Conservation (phyloP, 2,888 invertebrate species). For the Bimastos eiseni region DNA sequence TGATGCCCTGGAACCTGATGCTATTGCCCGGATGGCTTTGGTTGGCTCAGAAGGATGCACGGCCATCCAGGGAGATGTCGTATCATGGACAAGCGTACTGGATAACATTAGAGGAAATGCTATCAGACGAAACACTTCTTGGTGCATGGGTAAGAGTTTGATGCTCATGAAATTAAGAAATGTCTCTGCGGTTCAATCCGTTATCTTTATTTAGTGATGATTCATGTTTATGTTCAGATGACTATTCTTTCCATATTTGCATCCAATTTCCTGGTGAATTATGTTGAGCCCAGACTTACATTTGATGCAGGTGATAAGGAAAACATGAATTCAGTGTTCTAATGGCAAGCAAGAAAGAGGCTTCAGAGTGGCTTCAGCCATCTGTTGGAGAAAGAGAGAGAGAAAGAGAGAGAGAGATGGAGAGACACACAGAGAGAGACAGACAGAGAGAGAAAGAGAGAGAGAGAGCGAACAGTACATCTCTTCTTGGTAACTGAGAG, state of each 20-base stretch:
- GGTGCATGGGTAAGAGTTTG: slow-evolving; percentile 20
- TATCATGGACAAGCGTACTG: slow-evolving; percentile 27
- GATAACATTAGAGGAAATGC: slow-evolving; percentile 23
- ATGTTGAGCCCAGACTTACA: too few relatives aligned
- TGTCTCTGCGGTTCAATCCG: neutral
- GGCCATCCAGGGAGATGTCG: neutral
- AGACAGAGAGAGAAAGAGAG: too few relatives aligned
- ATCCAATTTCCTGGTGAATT: neutral
- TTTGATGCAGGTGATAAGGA: too few relatives aligned
- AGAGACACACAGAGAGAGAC: too few relatives aligned
- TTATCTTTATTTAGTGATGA: neutral
- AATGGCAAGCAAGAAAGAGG: too few relatives aligned
- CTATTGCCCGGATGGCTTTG: neutral
- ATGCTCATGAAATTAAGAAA: neutral
- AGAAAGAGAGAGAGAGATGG: too few relatives aligned
- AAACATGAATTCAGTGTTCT: too few relatives aligned
- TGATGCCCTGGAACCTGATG: neutral
- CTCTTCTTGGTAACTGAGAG: too few relatives aligned
- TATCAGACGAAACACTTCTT: neutral
- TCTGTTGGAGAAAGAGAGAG: too few relatives aligned
- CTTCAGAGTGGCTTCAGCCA: too few relatives aligned
- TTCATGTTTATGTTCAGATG: neutral
- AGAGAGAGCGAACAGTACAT: too few relatives aligned
- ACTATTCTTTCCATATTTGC: neutral
- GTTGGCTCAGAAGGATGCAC: neutral